Evolutionary conservation across 2,888 invertebrate species (phyloP).

Genomic region (Hydropsyche betteni): DNA sequence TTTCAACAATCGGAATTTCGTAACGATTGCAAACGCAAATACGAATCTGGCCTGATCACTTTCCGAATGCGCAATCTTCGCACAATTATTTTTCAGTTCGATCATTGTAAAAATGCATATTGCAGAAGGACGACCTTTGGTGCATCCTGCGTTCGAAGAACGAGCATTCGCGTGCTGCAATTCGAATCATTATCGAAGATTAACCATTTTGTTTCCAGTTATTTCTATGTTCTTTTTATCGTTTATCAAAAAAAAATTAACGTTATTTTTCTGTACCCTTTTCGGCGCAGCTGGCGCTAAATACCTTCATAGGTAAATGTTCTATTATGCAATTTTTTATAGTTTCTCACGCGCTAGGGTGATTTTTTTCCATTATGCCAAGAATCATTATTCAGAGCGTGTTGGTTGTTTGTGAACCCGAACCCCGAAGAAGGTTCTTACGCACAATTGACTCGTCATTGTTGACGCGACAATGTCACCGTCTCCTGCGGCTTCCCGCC

Average conservation of each 20-base stretch:
- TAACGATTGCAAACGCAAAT: too few species aligned
- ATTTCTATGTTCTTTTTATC: neutral
- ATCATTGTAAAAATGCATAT: neutral
- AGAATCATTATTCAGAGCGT: constrained; percentile 40
- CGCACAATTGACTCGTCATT: constrained; percentile 48
- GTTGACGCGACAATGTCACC: constrained; percentile 43
- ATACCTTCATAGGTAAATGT: constrained; percentile 4
- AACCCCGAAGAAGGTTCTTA: constrained; percentile 20
- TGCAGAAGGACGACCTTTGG: constrained; percentile 14
- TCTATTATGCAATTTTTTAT: constrained; percentile 26
- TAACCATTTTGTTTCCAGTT: neutral
- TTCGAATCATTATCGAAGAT: constrained; percentile 6
- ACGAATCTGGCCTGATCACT: too few species aligned
- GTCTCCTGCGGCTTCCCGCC: constrained; percentile 40
- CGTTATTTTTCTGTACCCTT: neutral
- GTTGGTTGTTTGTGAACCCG: constrained; percentile 9
- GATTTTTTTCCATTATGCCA: constrained; percentile 1
- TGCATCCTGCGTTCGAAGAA: constrained; percentile 5
- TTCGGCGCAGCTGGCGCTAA: constrained; percentile 21
- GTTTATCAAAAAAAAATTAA: neutral
- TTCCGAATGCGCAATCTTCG: neutral
- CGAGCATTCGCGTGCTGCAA: neutral
- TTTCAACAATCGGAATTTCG: too few species aligned
- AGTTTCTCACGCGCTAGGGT: constrained; percentile 42
- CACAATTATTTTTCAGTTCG: constrained; percentile 5